These are phyloP conservation scores for Dolichoris vasculosae DNA, from an alignment of 1,140 invertebrate species.

Conservation along the genomic window DNA sequence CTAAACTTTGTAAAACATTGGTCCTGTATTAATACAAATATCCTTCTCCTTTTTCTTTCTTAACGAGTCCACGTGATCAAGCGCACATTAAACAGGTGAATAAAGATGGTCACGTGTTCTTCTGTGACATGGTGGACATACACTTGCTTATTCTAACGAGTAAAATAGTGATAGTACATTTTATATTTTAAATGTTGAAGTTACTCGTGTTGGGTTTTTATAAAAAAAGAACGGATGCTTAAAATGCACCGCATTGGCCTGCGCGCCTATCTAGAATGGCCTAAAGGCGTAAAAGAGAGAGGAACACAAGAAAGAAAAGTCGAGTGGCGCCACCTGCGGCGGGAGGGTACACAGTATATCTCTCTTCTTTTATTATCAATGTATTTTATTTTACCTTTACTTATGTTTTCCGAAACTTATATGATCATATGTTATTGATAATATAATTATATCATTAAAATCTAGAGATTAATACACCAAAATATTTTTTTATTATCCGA, in stretches of 20 bases:
- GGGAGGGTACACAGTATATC: slow-evolving; percentile 58
- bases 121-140: no score
- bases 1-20: background rate
- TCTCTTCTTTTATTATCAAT: slow-evolving; percentile 3
- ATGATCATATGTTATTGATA: no score
- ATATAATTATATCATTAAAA: no score
- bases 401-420: background rate
- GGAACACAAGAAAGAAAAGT: slow-evolving; percentile 55
- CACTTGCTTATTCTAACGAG: no score
- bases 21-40: background rate
- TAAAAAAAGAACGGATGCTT: slow-evolving; percentile 47
- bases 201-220: slow-evolving; percentile 54
- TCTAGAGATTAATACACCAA: no score
- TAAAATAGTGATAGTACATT: background rate
- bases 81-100: background rate
- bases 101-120: background rate
- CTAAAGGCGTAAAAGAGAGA: slow-evolving; percentile 74
- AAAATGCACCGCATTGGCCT: slow-evolving; percentile 68
- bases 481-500: no score
- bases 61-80: background rate
- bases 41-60: background rate
- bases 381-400: background rate
- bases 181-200: background rate
- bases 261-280: slow-evolving; percentile 74
- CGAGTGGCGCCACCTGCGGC: slow-evolving; percentile 73